Conservation (phyloP, 2,888 invertebrate species). For the Scaptomyza polygonia region DNA sequence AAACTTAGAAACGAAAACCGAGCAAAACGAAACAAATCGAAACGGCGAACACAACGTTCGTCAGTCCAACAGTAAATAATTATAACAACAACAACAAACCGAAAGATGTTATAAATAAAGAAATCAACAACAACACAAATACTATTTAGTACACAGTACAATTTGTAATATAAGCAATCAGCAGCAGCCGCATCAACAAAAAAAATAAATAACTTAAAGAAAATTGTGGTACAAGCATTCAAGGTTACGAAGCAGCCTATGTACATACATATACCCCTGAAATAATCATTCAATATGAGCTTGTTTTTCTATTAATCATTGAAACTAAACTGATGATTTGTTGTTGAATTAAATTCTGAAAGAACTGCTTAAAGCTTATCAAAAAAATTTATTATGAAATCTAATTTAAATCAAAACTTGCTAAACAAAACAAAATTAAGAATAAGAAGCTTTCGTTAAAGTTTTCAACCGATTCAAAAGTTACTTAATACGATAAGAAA, state of each 20-base stretch:
- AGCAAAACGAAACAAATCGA: conserved; percentile 67
- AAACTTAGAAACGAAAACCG: conserved; percentile 72
- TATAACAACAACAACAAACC: conserved; percentile 33
- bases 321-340: too few species aligned
- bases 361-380: too few species aligned
- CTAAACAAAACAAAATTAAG: too few species aligned
- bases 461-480: too few species aligned
- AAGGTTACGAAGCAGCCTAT: conserved; percentile 14
- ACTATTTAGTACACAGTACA: conserved; percentile 35
- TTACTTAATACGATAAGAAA: too few species aligned
- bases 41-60: conserved; percentile 35
- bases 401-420: too few species aligned
- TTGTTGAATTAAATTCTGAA: too few species aligned
- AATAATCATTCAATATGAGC: conserved; percentile 7
- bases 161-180: conserved; percentile 31
- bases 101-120: conserved; percentile 57
- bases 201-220: neutral
- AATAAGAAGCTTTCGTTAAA: too few species aligned
- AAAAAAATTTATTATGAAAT: too few species aligned
- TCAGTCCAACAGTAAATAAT: conserved; percentile 52
- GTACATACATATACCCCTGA: conserved; percentile 17
- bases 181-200: conserved; percentile 22
- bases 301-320: too few species aligned
- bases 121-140: conserved; percentile 44
- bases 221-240: conserved; percentile 5